These are phyloP conservation scores for Bolinopsis microptera DNA, from an alignment of 37 sponge, comb jelly and placozoan species.

Conservation along the genomic window DNA sequence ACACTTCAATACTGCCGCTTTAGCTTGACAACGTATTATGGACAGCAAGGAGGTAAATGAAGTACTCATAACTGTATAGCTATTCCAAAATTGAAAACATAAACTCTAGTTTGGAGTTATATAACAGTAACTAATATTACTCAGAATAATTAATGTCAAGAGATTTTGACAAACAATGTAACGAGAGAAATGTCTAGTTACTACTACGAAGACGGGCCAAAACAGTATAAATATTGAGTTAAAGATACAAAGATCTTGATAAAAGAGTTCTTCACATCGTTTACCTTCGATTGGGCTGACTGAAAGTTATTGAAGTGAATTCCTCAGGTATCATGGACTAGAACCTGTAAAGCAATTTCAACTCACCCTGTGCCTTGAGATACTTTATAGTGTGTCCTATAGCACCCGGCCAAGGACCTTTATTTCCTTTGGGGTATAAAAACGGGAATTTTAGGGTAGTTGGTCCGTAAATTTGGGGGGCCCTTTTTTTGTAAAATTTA, in stretches of 20 bases:
- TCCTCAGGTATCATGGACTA: constrained; percentile 50
- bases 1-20: not conserved
- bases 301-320: constrained; percentile 49
- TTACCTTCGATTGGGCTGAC: constrained; percentile 47
- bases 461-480: not conserved
- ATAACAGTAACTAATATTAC: too few relatives aligned
- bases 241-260: too few relatives aligned
- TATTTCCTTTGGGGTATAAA: constrained; percentile 27
- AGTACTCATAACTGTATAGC: too few relatives aligned
- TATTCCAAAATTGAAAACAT: too few relatives aligned
- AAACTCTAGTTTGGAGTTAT: too few relatives aligned
- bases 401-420: constrained; percentile 62
- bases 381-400: constrained; percentile 41
- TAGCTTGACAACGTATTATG: constrained; percentile 36
- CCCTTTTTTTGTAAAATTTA: constrained; percentile 33
- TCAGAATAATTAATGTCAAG: too few relatives aligned
- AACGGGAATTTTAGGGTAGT: not conserved
- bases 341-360: constrained; percentile 11
- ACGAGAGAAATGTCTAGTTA: too few relatives aligned
- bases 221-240: too few relatives aligned
- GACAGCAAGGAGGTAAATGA: too few relatives aligned
- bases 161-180: too few relatives aligned
- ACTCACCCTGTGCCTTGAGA: not conserved
- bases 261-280: not conserved
- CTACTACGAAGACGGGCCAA: too few relatives aligned